Evolutionary conservation across 2,888 invertebrate genomes (phyloP), one percentile per base, ranked within the genome.

Genomic region (Creontiades dilutus): DNA sequence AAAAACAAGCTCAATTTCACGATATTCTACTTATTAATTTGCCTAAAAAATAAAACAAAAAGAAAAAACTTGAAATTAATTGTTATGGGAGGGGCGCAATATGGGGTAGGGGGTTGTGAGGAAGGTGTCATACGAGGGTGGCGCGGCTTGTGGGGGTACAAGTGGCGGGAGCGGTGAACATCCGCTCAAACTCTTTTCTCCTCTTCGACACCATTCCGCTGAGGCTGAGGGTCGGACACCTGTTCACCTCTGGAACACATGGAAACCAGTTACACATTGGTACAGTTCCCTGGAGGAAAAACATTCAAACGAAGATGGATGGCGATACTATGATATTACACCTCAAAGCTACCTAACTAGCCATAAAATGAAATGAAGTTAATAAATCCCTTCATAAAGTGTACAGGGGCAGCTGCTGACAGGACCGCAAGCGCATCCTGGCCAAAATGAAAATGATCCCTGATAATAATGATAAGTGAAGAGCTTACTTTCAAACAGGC

Each of bases 181-280:
- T 90, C 61, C 91, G 87, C 82, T 91, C 91, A 86, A 91, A 91
- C 89, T 91, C 91, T 88, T 91, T 89, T 76, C 91, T 89, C 86
- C 91, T 80, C 86, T 90, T 91, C n/a, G 91, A 91, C 84, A 91
- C 91, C 91, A 91, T 91, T 68, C 91, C 91, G 57, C 90, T 91
- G 55, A 91, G 84, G 89, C 90, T 91, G 46, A 91, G 57, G 47
- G 68, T 91, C 48, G 91, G 91, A 91, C 88, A 91, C 91, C 91
- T 80, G 75, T 90, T 91, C 91, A 90, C 89, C 87, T 91, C 91
- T 91, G 76, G 1, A 86, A 82, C 27, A 52, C 1, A 52, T 3
- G 52, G 11, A 52, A 48, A 48, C 13, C 48, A 13, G 48, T 48
- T 13, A 48, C n/a, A 48, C 48, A 48, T n/a, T n/a, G n/a, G n/a